Evolutionary conservation across 2,888 invertebrate species (phyloP).

Genomic region (Merodon equestris): DNA sequence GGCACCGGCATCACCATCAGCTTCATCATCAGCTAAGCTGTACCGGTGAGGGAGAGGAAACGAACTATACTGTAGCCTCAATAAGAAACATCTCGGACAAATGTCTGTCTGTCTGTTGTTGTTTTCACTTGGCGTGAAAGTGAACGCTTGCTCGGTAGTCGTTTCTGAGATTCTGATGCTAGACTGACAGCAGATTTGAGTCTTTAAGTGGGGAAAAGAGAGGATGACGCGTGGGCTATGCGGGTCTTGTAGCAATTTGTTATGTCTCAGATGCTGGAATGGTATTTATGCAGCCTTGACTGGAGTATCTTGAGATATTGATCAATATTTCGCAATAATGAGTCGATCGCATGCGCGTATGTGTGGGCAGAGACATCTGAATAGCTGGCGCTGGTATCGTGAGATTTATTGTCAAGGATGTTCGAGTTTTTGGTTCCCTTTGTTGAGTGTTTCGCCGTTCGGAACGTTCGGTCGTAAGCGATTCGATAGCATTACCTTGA

Average conservation of each 20-base stretch:
- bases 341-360: background rate
- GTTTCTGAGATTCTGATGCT: too few species aligned
- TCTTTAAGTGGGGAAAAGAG: conserved; percentile 7
- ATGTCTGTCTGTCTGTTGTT: background rate
- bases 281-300: conserved; percentile 13
- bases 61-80: too few species aligned
- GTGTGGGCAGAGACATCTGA: too few species aligned
- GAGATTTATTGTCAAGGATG: conserved; percentile 25
- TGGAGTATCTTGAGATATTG: conserved; percentile 27
- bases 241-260: conserved; percentile 1
- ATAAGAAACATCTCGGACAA: conserved; percentile 5
- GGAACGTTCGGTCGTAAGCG: too few species aligned
- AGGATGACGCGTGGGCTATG: conserved; percentile 16
- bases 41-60: too few species aligned
- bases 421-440: background rate
- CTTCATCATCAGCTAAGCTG: too few species aligned
- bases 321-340: conserved; percentile 40
- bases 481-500: too few species aligned
- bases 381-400: background rate
- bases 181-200: conserved; percentile 9
- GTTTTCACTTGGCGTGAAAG: too few species aligned
- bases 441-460: background rate
- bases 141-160: too few species aligned
- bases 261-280: background rate
- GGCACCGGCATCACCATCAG: conserved; percentile 2